phyloP scores from a whole-genome alignment of 2,113 vertebrate genomes.

The Phaethon lepturus region DNA sequence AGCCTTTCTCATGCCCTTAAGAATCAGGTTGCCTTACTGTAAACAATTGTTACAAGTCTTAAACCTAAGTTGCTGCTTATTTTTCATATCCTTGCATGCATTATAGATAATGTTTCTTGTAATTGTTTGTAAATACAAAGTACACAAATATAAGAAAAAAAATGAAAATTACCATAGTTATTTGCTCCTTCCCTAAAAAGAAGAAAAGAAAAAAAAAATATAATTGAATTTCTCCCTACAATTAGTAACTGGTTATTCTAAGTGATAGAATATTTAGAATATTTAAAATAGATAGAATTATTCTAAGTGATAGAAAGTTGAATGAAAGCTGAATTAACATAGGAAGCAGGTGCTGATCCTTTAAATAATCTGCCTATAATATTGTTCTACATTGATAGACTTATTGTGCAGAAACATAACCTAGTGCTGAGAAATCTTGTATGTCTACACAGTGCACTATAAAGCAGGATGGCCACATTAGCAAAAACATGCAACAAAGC shows the following conservation, averaged over 20 bases:
- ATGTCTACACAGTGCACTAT: neutral
- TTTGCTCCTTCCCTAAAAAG: neutral
- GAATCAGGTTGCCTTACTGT: neutral
- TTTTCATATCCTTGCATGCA: neutral
- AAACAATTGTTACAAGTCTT: neutral
- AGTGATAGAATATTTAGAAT: neutral
- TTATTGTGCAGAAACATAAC: neutral
- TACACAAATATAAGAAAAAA: neutral
- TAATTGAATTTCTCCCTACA: fast-evolving
- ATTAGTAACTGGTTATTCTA: neutral
- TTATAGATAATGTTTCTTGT: neutral
- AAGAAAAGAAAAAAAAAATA: fast-evolving
- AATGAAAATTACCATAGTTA: neutral
- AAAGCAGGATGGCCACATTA: neutral
- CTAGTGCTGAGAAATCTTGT: neutral
- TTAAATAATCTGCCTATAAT: neutral
- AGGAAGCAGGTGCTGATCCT: neutral
- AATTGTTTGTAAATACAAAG: neutral
- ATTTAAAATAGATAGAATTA: too few relatives aligned
- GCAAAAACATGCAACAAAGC: neutral
- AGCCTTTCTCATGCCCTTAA: neutral
- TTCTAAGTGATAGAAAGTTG: neutral
- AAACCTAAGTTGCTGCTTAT: neutral
- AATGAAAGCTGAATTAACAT: neutral
- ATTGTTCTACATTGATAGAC: neutral